Percentiles rank a stretch among this genome's conserved stretches.
These are phyloP conservation scores for Standfussiana lucernea DNA, from an alignment of 2,888 invertebrate species.

Conservation along the genomic window DNA sequence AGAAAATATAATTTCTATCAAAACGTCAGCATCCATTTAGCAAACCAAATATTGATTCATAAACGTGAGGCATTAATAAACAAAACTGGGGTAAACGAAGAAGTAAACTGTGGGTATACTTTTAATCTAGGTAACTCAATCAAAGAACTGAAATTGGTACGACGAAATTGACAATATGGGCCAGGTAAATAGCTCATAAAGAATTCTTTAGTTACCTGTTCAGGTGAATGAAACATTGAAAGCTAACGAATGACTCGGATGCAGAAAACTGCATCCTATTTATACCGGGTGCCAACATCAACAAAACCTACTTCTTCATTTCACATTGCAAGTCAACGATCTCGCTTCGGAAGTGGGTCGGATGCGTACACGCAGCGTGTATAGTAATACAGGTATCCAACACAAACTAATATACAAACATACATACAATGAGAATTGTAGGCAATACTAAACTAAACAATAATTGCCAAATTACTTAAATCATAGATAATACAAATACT, in stretches of 20 bases:
- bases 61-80: conserved; percentile 38
- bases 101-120: conserved; percentile 1
- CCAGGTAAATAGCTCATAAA: background rate
- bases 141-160: conserved; percentile 1
- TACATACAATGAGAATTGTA: conserved; percentile 15
- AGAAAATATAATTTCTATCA: conserved; percentile 55
- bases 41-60: conserved; percentile 56
- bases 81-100: conserved; percentile 9
- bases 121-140: conserved; percentile 15
- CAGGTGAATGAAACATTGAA: conserved; percentile 39
- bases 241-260: conserved; percentile 30
- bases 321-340: conserved; percentile 69
- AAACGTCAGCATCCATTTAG: conserved; percentile 50
- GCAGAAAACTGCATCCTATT: conserved; percentile 62
- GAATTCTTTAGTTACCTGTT: background rate
- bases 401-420: conserved; percentile 23
- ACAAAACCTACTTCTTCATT: conserved; percentile 68
- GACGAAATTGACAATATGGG: background rate
- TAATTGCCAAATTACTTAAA: background rate
- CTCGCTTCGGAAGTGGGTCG: conserved; percentile 61
- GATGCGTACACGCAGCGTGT: conserved; percentile 52
- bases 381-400: conserved; percentile 39
- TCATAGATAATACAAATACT: background rate
- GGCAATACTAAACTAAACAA: conserved; percentile 8
- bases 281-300: conserved; percentile 65